phyloP scores from a whole-genome alignment of 1,140 invertebrate genomes.

The Ladona fulva region DNA sequence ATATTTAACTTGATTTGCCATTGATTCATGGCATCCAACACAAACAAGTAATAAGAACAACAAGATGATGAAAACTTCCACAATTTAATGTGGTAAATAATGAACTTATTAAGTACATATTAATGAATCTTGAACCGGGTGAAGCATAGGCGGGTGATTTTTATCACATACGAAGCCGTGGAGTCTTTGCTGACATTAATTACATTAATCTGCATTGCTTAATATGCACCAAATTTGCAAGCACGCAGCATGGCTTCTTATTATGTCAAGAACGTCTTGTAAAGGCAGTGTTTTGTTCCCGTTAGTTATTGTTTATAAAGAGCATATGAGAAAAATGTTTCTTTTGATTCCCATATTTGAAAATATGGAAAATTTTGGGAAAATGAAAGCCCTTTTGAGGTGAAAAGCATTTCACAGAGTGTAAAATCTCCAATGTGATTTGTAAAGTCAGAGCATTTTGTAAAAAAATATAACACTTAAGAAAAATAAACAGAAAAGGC shows the following conservation, averaged over 20 bases:
- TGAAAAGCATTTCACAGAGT: too few species aligned
- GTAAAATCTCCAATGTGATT: too few species aligned
- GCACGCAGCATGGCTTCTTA: background rate
- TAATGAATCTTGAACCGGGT: background rate
- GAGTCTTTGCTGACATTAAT: background rate
- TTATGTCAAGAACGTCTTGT: background rate
- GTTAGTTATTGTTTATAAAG: background rate
- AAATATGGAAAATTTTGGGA: too few species aligned
- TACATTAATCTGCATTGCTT: background rate
- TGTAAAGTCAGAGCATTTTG: too few species aligned
- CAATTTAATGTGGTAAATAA: too few species aligned
- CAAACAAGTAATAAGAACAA: too few species aligned
- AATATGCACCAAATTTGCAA: background rate
- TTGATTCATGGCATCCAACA: too few species aligned
- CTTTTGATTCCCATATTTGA: too few species aligned
- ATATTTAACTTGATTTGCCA: too few species aligned
- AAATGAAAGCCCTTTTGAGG: too few species aligned
- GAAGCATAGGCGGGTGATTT: background rate
- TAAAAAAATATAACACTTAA: background rate
- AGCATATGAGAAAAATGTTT: background rate
- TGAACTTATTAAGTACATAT: background rate
- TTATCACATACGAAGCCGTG: background rate
- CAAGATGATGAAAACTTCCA: too few species aligned
- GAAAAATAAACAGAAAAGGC: background rate
- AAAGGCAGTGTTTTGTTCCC: conserved; percentile 3